Evolutionary conservation across 2,797 vertebrate species (phyloP).

Genomic region (Chaenodraco wilsoni): DNA sequence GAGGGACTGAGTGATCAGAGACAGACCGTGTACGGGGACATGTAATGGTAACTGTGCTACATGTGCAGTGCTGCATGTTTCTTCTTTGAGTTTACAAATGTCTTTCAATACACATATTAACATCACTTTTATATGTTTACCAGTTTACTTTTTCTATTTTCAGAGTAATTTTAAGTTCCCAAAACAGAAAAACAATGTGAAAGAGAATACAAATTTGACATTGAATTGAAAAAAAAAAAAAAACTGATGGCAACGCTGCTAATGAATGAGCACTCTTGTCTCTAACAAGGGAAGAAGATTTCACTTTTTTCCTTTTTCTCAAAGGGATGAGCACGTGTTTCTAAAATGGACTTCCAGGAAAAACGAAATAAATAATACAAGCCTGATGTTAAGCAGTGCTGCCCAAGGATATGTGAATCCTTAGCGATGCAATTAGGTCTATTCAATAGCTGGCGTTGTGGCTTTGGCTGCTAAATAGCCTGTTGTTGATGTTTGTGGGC

Average conservation of each 20-base stretch:
- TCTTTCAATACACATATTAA: background rate
- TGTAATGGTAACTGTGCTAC: constrained; percentile 43
- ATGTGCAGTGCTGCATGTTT: constrained; percentile 20
- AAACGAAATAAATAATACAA: constrained; percentile 38
- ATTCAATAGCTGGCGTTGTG: constrained; percentile 52
- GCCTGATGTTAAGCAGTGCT: constrained; percentile 43
- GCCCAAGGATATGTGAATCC: constrained; percentile 45
- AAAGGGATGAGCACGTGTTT: constrained; percentile 28
- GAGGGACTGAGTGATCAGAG: constrained; percentile 65
- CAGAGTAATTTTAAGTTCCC: background rate
- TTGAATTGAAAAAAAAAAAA: background rate
- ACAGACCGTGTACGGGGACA: constrained; percentile 29
- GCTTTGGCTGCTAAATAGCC: constrained; percentile 52
- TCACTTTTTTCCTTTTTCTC: constrained; percentile 13
- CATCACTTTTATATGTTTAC: background rate
- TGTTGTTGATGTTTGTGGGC: constrained; percentile 61
- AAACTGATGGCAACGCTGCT: background rate
- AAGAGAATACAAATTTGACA: constrained; percentile 14
- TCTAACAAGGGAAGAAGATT: constrained; percentile 24
- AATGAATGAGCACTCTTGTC: constrained; percentile 29
- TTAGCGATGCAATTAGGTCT: constrained; percentile 60
- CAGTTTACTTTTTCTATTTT: background rate
- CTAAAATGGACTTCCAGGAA: constrained; percentile 45
- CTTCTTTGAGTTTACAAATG: background rate
- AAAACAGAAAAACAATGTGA: constrained; percentile 14